Base-by-base conservation (phyloP, 2,797 vertebrate species). In the Xyrichtys novacula region DNA sequence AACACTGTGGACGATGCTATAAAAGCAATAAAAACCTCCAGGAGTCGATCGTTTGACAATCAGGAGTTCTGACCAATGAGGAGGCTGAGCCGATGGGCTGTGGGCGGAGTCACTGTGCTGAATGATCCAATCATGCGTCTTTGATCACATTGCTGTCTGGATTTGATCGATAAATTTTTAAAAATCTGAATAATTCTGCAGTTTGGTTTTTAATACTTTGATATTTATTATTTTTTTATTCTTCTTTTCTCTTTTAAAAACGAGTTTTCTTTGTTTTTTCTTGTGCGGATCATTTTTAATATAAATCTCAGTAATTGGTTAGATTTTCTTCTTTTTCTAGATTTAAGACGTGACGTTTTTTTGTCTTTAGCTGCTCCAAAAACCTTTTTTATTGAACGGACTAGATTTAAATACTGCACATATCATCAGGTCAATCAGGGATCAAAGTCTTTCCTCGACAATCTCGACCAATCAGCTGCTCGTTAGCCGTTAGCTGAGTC, bases 1-100 rank as follows among this genome's bases (percentile, higher is more conserved):
- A 78, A 71, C 65, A 80, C 65, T 74, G 65, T 49, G 38, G 56
- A 72, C 59, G 56, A 72, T 56, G 73, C 65, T 74, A 52, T 65
- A 48, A 81, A 38, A 84, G 85, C 86, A 88, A 87, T 90, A 85
- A 76, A n/a, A 74, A 53, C 50, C 28, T 68, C 76, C 47, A 46
- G 76, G 71, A 17, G 53, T 25, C 26, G 20, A 80, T 78, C 42
- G 64, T 1, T 7, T 44, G 72, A 85, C 81, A 89, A 79, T 89
- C 83, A 79, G 63, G 22, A 63, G 26, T 31, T 57, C 56, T 48
- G 66, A 74, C 62, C 66, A 65, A 76, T 62, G 32, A 23, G 32
- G 71, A 26, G 31, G 61, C 39, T 10, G 60, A 52, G 64, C 19
- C 56, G 54, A 42, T 12, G 56, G 39, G 65, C 58, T 72, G 65